Evolutionary conservation across 1,140 invertebrate genomes (phyloP), one percentile per base, ranked within the genome.

Genomic region (Papilio dardanus): DNA sequence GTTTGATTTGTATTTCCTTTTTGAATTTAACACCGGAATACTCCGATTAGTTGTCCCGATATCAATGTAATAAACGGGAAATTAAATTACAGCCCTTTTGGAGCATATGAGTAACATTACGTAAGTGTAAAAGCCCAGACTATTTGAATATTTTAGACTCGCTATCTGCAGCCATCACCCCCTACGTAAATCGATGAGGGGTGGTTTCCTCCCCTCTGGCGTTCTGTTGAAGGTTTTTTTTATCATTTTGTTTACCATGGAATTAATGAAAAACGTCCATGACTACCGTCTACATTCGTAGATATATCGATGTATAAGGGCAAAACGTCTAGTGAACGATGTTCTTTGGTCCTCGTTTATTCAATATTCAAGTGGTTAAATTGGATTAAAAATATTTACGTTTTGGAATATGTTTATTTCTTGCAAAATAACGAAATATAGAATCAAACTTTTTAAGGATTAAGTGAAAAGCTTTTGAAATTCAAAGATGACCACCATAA

Each of bases 81-180:
- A 78, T 79, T 80, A 75, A 84, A 85, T 85, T 85, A 83, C 81
- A 76, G 80, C 76, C 74, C 42, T 21, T 58, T 74, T 65, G 69
- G 62, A 76, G 54, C 71, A 74, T 77, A 78, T 78, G 79, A 66
- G 68, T 74, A 76, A 74, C 78, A 81, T 84, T 76, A 76, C 69
- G 54, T 67, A 80, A 84, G 81, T 84, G 79, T 84, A 77, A 83
- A 84, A 83, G 78, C 75, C 76, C 76, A 80, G 81, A 84, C 83
- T 83, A 84, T 87, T 88, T 86, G 85, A 88, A 87, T 88, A 86
- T 87, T 88, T 84, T 80, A 83, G 76, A 80, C 76, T 84, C 81
- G 67, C 31, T 83, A 86, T 86, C 83, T 80, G 74, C 69, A 46
- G 30, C 50, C 66, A 69, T 75, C 80, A 65, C 75, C 68, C 67